A percentile compares a stretch with the other conserved stretches of the same genome.
These are phyloP conservation scores for Onchidella celtica DNA, from an alignment of 2,888 invertebrate genomes.

Conservation along the genomic window DNA sequence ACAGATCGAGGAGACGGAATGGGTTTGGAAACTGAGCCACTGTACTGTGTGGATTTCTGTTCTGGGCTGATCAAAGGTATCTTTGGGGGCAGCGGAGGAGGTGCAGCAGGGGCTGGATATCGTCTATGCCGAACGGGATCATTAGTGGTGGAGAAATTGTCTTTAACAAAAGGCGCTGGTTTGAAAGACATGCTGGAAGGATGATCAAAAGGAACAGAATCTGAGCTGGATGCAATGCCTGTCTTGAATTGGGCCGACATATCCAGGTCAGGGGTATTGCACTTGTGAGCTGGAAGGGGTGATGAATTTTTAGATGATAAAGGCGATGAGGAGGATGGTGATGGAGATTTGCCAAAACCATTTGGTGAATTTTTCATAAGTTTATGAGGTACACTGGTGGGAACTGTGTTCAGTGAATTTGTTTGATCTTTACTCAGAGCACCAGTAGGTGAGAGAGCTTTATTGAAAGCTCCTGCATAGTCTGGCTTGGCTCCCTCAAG, in stretches of 20 bases:
- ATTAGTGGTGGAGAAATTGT: background rate
- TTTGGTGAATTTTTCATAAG: background rate
- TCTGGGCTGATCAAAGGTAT: background rate
- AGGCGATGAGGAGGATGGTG: background rate
- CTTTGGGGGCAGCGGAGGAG: background rate
- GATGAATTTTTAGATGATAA: background rate
- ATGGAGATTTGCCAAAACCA: background rate
- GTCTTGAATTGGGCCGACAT: too few relatives aligned
- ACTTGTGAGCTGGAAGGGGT: background rate
- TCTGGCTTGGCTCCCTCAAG: background rate
- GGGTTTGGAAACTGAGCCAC: background rate
- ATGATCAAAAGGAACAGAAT: background rate
- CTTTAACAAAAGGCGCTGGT: background rate
- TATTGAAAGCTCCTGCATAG: background rate
- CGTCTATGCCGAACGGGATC: background rate
- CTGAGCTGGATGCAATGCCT: background rate
- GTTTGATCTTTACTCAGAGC: background rate
- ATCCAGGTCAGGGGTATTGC: constrained; percentile 3
- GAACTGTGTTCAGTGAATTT: background rate
- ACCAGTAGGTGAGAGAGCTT: background rate
- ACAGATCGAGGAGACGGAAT: background rate
- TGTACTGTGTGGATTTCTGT: background rate
- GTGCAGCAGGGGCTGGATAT: background rate
- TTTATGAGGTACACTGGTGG: background rate
- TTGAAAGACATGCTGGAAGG: background rate